Evolutionary conservation across 2,797 vertebrate genomes (phyloP).

Genomic region (Scleropages formosus): DNA sequence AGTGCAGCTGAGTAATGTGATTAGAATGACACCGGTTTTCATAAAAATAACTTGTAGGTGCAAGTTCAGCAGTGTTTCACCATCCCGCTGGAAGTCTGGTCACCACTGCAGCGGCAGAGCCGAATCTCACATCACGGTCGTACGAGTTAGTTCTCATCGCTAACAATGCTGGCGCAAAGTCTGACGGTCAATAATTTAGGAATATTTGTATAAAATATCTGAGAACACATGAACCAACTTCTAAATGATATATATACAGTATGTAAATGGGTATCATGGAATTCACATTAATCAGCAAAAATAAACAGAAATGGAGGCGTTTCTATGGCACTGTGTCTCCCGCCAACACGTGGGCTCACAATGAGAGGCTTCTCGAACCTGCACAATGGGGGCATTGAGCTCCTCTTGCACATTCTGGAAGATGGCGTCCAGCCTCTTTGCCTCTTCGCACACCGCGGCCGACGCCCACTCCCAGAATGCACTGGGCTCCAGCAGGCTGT

Average conservation of each 20-base stretch:
- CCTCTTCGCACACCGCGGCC: slow-evolving; percentile 61
- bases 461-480: slow-evolving; percentile 83
- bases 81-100: neutral
- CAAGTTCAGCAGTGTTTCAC: neutral
- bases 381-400: slow-evolving; percentile 62
- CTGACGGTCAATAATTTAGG: neutral
- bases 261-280: too few species aligned
- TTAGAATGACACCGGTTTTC: neutral
- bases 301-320: neutral
- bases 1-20: neutral
- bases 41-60: neutral
- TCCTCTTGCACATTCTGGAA: slow-evolving; percentile 72
- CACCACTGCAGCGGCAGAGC: neutral
- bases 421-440: slow-evolving; percentile 63
- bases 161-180: neutral
- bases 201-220: neutral
- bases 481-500: slow-evolving; percentile 62
- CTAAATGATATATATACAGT: neutral
- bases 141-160: neutral
- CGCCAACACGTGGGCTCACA: slow-evolving; percentile 26
- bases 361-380: slow-evolving; percentile 64
- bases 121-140: neutral
- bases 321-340: neutral
- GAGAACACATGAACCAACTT: neutral
- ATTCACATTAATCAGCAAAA: neutral